Evolutionary conservation across 2,113 vertebrate genomes (phyloP), one percentile per base, ranked within the genome.

Genomic region (Paradoxurus hermaphroditus): DNA sequence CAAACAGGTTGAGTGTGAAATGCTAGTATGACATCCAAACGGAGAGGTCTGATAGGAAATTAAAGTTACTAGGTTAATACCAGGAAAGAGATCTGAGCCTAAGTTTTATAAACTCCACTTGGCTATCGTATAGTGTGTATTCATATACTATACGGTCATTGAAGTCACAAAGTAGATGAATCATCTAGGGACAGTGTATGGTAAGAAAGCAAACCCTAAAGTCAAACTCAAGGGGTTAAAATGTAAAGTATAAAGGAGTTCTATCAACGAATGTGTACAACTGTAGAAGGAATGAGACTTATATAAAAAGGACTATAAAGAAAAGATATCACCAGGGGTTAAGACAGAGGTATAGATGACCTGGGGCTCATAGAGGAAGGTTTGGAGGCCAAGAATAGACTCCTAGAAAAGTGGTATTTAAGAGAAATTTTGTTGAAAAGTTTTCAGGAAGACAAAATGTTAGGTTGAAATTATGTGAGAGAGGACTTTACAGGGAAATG

Each of bases 361-460:
- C 27, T 41, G 27, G 15, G n/a, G 8, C 15, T 85, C 56, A 31
- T 4, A 15, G n/a, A 36, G 11, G 29, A 46, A 14, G 27, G 15
- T 56, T 62, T 29, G 23, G 5, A 27, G 39, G 21, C 13, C 29
- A 68, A n/a, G 59, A 59, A 85, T 19, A 46, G 27, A 34, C 63
- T 82, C 77, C 25, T 59, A n/a, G n/a, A 65, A 78, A 91, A 19
- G 12, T 82, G 25, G 3, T 67, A n/a, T 56, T 86, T 36, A 93
- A 53, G 29, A 73, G 8, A 77, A 31, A 41, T 49, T 96, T 72
- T 85, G 1, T 25, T 62, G n/a, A 65, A 5, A 85, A 82, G 41
- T 86, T 97, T 94, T 59, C 34, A 93, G n/a, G 88, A 85, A 91
- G 63, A 75, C 12, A 77, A 65, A 83, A 83, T 86, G 16, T 70